Evolutionary conservation across 1,140 invertebrate genomes (phyloP).

Genomic region (Lordiphosa clarofinis): DNA sequence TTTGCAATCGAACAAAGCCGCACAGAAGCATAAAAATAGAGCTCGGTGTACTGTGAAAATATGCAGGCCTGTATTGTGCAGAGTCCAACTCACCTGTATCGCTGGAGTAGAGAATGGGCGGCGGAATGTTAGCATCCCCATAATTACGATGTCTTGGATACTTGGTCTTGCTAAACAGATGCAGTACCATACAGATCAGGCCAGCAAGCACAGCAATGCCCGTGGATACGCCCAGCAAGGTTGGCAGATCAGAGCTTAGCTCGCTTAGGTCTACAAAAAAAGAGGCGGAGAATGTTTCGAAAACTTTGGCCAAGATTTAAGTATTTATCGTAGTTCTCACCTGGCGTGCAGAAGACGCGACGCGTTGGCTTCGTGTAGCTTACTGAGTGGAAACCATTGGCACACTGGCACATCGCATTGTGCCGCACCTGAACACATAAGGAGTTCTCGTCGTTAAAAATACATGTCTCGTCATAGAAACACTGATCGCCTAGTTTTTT

Average conservation of each 20-base stretch:
- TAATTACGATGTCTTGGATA: conserved; percentile 87
- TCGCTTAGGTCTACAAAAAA: conserved; percentile 85
- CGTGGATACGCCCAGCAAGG: conserved; percentile 88
- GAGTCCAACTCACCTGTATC: conserved; percentile 83
- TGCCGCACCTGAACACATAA: conserved; percentile 90
- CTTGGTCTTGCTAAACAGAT: conserved; percentile 87
- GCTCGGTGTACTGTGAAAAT: no score
- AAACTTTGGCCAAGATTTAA: neutral
- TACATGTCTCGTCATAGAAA: conserved; percentile 89
- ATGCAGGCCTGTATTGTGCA: no score
- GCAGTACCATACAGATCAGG: conserved; percentile 91
- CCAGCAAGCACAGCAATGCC: conserved; percentile 90
- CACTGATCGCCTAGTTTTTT: conserved; percentile 91
- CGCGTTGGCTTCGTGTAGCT: conserved; percentile 86
- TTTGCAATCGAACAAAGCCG: no score
- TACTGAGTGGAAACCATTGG: conserved; percentile 88
- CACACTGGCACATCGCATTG: conserved; percentile 91
- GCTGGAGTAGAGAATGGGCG: conserved; percentile 90
- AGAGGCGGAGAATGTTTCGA: neutral
- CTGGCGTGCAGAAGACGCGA: conserved; percentile 90
- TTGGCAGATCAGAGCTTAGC: conserved; percentile 90
- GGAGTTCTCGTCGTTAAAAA: conserved; percentile 87
- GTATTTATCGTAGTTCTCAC: conserved; percentile 79
- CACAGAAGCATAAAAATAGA: no score
- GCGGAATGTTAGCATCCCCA: conserved; percentile 89